These are phyloP conservation scores for Lucilia sericata DNA, from an alignment of 1,140 invertebrate species.

Conservation along the genomic window DNA sequence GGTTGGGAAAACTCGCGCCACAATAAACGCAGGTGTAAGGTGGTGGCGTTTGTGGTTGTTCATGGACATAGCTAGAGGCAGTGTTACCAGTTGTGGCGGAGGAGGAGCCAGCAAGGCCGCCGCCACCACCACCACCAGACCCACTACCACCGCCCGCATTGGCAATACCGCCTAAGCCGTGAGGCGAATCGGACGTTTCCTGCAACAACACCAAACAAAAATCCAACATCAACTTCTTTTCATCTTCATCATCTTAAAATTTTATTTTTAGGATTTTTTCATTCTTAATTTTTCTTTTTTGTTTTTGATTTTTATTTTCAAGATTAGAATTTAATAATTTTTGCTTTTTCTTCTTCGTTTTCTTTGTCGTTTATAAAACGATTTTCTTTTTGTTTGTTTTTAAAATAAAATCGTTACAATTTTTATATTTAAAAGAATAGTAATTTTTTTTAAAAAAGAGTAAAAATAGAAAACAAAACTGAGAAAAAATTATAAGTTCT, in stretches of 20 bases:
- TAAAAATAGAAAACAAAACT: constrained; percentile 42
- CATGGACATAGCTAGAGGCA: constrained; percentile 48
- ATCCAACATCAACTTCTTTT: constrained; percentile 91
- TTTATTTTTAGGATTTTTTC: constrained; percentile 49
- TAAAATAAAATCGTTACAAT: constrained; percentile 28
- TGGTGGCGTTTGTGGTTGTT: constrained; percentile 63
- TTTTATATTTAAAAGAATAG: constrained; percentile 28
- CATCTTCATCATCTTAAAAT: constrained; percentile 54
- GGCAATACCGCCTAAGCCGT: constrained; percentile 64
- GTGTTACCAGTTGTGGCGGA: constrained; percentile 63
- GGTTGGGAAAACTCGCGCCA: constrained; percentile 85
- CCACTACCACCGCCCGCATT: constrained; percentile 67
- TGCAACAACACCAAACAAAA: constrained; percentile 93
- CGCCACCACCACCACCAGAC: constrained; percentile 59
- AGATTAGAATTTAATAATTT: constrained; percentile 53
- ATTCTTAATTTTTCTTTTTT: constrained; percentile 50
- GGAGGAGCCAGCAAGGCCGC: constrained; percentile 46
- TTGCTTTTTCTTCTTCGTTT: constrained; percentile 52
- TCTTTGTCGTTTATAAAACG: constrained; percentile 47
- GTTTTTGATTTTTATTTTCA: constrained; percentile 54
- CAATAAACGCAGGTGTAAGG: constrained; percentile 88
- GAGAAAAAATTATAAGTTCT: constrained; percentile 40
- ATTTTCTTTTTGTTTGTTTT: background rate
- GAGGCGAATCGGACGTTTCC: constrained; percentile 82
- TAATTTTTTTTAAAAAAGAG: constrained; percentile 29